Evolutionary conservation across 2,888 invertebrate species (phyloP), one percentile per base, ranked within the genome.

Genomic region (Drosophila gaucha): DNA sequence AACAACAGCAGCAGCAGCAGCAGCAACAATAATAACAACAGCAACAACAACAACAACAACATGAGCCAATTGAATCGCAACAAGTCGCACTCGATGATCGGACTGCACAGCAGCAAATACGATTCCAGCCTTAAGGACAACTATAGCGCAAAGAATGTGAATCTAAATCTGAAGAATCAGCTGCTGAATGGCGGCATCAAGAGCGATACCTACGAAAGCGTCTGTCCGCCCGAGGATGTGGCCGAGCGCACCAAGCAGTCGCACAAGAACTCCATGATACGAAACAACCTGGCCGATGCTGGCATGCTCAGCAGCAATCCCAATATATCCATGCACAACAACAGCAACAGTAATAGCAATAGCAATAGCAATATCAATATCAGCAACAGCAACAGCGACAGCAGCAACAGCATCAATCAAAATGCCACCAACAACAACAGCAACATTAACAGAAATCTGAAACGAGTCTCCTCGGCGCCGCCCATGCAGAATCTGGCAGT

Each of bases 391-490:
- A 67, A 10, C 43, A 57, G 20, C 92, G 43, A 10, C 41, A 69
- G 49, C 65, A 76, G 57, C 57, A 62, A 86, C 85, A 67, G 60
- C 75, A 72, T 46, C 70, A 59, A 74, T 68, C 59, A 72, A 63
- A 67, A 58, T 71, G 69, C 46, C 72, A 50, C 33, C 58, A 76
- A 58, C 50, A 70, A n/a, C 47, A 73, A n/a, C 49, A 79, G 59
- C 55, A 72, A 71, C 43, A 82, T 65, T 41, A 80, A 74, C 58
- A 90, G 93, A 56, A 79, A 92, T 31, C 86, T 94, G 68, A 94
- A 94, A 80, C 91, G 94, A 46, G 93, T 93, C 41, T 93, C 93
- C n/a, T 94, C 94, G 3, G 93, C 93, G 41, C 94, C 94, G 2
- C 92, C 91, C 12, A 92, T 92, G 74, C 91, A 92, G 56, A 91